Conservation (phyloP, 2,113 vertebrate genomes). For the Choloepus hoffmanni region DNA sequence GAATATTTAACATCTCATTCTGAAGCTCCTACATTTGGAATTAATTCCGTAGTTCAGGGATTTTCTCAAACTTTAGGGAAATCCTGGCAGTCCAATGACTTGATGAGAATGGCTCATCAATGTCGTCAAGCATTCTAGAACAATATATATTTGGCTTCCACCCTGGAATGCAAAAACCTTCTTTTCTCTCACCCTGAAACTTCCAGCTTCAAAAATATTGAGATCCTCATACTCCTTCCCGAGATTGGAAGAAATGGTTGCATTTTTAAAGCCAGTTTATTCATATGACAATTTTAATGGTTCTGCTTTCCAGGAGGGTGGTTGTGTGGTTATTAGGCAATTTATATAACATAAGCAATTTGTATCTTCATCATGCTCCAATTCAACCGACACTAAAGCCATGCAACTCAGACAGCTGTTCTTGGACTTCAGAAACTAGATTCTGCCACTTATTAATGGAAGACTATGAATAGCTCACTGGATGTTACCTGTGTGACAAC, state of each 20-base stretch:
- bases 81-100: background rate
- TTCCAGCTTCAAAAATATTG: background rate
- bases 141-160: background rate
- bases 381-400: background rate
- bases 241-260: background rate
- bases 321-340: background rate
- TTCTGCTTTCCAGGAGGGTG: background rate
- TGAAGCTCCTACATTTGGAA: background rate
- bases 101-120: background rate
- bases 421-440: background rate
- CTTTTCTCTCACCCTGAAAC: background rate
- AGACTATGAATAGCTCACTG: background rate
- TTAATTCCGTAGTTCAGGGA: background rate
- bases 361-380: background rate
- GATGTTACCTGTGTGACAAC: background rate
- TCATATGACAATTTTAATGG: background rate
- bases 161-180: background rate
- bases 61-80: background rate
- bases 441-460: background rate
- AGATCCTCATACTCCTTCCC: background rate
- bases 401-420: background rate
- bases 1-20: background rate
- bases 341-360: rapidly evolving
- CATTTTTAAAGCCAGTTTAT: slow-evolving; percentile 25
- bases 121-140: background rate